Evolutionary conservation across 2,797 vertebrate genomes (phyloP).

Genomic region (Schizothorax lantsangensis): DNA sequence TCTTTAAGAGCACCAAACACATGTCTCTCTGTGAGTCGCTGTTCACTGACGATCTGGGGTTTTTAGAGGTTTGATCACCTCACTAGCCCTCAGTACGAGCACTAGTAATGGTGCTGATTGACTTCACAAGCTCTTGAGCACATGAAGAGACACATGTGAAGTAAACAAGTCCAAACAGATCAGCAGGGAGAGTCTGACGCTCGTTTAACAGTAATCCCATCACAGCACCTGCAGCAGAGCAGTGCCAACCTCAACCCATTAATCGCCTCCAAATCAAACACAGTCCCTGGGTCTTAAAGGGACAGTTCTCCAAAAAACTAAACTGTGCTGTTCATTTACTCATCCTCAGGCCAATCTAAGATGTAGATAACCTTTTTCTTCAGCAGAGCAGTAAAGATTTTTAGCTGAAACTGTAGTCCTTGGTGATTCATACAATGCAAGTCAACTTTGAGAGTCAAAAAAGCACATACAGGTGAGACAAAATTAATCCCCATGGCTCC

Average conservation of each 20-base stretch:
- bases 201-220: constrained; percentile 28
- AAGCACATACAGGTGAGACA: too few species aligned
- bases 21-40: not conserved
- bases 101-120: too few species aligned
- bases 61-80: not conserved
- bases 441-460: too few species aligned
- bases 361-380: too few species aligned
- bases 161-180: not conserved
- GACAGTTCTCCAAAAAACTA: not conserved
- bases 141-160: not conserved
- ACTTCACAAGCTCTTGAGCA: not conserved
- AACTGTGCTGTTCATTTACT: not conserved
- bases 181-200: not conserved
- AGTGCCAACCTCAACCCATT: constrained; percentile 7
- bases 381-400: too few species aligned
- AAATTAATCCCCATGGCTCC: too few species aligned
- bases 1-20: not conserved
- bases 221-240: not conserved
- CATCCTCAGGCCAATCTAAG: not conserved
- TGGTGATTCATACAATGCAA: too few species aligned
- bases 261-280: not conserved
- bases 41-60: not conserved
- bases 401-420: too few species aligned
- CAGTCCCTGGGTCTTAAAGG: not conserved
- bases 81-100: not conserved